These are phyloP conservation scores for Upupa epops DNA, from an alignment of 2,113 vertebrate genomes.

Conservation along the genomic window DNA sequence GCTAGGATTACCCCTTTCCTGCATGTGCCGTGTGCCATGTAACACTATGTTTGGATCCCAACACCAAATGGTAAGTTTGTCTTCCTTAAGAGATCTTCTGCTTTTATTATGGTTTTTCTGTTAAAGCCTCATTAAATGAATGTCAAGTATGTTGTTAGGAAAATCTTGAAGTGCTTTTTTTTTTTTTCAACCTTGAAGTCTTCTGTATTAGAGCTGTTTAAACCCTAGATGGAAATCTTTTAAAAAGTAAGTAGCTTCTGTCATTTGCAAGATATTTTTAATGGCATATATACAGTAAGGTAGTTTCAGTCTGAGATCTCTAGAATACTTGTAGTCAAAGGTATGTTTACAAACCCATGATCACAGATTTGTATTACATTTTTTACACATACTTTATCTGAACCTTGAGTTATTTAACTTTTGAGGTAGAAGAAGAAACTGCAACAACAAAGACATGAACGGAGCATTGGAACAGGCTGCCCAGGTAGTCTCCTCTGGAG, in stretches of 20 bases:
- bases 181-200: not conserved
- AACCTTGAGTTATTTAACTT: not conserved
- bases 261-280: not conserved
- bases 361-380: not conserved
- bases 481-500: too few species aligned
- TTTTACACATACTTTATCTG: not conserved
- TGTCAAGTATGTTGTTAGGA: not conserved
- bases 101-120: not conserved
- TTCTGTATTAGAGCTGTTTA: not conserved
- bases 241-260: not conserved
- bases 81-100: not conserved
- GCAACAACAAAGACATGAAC: not conserved
- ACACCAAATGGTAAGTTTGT: conserved; percentile 92
- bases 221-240: not conserved
- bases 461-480: too few species aligned
- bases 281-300: not conserved
- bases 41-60: conserved; percentile 98
- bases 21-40: conserved; percentile 91
- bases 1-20: conserved; percentile 81
- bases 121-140: not conserved
- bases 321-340: not conserved
- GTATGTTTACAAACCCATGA: not conserved
- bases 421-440: not conserved
- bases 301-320: not conserved
- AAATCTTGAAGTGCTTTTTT: not conserved